These are phyloP conservation scores for Griposia aprilina DNA, from an alignment of 2,888 invertebrate genomes.

Conservation along the genomic window DNA sequence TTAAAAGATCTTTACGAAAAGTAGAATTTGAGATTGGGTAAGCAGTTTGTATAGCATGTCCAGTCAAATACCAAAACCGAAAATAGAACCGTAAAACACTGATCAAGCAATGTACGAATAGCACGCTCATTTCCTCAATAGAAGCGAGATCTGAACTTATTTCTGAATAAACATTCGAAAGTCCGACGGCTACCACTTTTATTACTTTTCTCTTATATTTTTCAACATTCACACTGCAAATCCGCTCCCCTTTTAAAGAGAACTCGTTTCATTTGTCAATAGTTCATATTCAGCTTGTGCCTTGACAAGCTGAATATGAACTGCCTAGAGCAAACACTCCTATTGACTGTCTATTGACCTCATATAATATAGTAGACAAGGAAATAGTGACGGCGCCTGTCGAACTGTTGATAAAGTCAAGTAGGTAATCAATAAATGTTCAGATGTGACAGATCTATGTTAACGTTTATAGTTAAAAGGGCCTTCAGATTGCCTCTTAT, in stretches of 20 bases:
- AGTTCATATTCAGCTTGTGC: slow-evolving; percentile 29
- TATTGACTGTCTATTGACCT: slow-evolving; percentile 59
- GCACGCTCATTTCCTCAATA: slow-evolving; percentile 29
- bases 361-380: slow-evolving; percentile 49
- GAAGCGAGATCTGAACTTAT: slow-evolving; percentile 9
- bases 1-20: not conserved
- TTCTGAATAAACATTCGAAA: slow-evolving; percentile 26
- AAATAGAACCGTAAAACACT: slow-evolving; percentile 13
- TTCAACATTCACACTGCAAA: slow-evolving; percentile 32
- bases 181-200: slow-evolving; percentile 19
- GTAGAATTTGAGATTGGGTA: not conserved
- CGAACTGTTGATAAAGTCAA: slow-evolving; percentile 45
- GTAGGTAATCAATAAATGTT: slow-evolving; percentile 54
- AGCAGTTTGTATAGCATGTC: not conserved
- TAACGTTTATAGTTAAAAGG: slow-evolving; percentile 34
- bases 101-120: not conserved
- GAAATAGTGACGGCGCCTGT: slow-evolving; percentile 54
- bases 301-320: not conserved
- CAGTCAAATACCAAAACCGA: not conserved
- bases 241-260: slow-evolving; percentile 21
- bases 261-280: slow-evolving; percentile 43
- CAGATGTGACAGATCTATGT: slow-evolving; percentile 49
- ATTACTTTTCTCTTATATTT: slow-evolving; percentile 27
- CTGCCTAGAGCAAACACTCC: slow-evolving; percentile 36
- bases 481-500: slow-evolving; percentile 56